Conservation (phyloP, 2,797 vertebrate genomes). For the Huso huso region DNA sequence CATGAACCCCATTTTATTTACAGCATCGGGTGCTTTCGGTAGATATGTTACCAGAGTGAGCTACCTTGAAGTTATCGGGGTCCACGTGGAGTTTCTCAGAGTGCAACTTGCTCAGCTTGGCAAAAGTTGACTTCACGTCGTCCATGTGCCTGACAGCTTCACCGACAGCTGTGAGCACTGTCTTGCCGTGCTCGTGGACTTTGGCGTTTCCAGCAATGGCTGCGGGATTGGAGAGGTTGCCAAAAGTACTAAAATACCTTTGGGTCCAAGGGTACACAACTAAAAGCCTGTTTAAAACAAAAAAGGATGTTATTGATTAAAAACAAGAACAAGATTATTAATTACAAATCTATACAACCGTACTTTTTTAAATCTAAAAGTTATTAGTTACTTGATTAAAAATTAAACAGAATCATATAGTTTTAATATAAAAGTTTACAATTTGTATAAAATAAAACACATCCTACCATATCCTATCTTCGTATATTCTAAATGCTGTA, state of each 20-base stretch:
- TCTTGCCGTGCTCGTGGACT: conserved; percentile 52
- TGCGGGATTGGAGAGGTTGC: conserved; percentile 50
- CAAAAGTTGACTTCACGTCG: conserved; percentile 45
- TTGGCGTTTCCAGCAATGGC: conserved; percentile 49
- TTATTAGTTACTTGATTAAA: no score
- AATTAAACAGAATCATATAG: no score
- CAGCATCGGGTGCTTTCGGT: background rate
- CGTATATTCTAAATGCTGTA: no score
- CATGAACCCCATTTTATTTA: background rate
- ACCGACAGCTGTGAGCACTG: conserved; percentile 57
- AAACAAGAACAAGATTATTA: background rate
- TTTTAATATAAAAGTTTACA: no score
- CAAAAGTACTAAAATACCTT: conserved; percentile 64
- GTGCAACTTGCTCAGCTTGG: conserved; percentile 58
- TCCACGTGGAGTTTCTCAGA: conserved; percentile 67
- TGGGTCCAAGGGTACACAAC: conserved; percentile 69
- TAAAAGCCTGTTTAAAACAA: conserved; percentile 46
- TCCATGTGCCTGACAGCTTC: conserved; percentile 64
- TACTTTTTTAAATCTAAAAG: no score
- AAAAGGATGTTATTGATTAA: background rate
- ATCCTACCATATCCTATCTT: no score
- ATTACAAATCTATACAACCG: no score
- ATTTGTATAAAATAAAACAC: no score
- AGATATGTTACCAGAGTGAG: background rate
- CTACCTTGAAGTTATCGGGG: conserved; percentile 69